Base-by-base conservation (phyloP, 92 coral and sea anemone species). In the Nematostella vectensis region DNA sequence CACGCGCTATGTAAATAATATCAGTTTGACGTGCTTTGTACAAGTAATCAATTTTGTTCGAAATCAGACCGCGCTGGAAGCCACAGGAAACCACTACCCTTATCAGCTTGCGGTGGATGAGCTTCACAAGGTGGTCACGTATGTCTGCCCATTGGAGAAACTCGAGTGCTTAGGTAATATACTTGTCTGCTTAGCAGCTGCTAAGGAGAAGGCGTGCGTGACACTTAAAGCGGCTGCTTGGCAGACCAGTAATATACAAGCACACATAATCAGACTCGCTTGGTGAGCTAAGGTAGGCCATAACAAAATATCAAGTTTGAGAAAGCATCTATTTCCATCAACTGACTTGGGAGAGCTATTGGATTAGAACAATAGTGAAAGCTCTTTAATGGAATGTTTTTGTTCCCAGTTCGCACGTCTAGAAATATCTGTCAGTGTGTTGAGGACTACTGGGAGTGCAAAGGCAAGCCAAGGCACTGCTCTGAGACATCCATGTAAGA, bases 401-500 rank as follows among this genome's bases (percentile, higher is more conserved):
- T 10, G 31, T 62, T 58, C n/a, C 24, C 63, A 91, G 98, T 91
- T 47, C 98, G 94, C 11, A 70, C 91, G 16, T 75, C 88, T n/a
- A 88, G 98, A 22, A 50, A 78, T 31, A 79, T 91, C 31, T 88
- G 94, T 23, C 96, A 91, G 58, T 86, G 98, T 31, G 98, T 91
- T 16, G 98, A 91, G 52, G 98, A 91, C 50, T 87, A 91, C 64
- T 91, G 89, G 87, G 98, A 91, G 54, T 51, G 57, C 44, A 86
- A 59, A 28, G 96, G 98, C 44, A 91, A 71, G 49, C 77, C 93
- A 22, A 80, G 96, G 23, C 83, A 81, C 77, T 81, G 85, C 25
- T 29, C 98, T 4, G 98, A 86, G 71, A 81, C 98, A 2, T 80
- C 87, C 26, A 91, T 91, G 98, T 91, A 63, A 47, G 98, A 70